Evolutionary conservation across 2,113 vertebrate genomes (phyloP).

Genomic region (Salvelinus fontinalis): DNA sequence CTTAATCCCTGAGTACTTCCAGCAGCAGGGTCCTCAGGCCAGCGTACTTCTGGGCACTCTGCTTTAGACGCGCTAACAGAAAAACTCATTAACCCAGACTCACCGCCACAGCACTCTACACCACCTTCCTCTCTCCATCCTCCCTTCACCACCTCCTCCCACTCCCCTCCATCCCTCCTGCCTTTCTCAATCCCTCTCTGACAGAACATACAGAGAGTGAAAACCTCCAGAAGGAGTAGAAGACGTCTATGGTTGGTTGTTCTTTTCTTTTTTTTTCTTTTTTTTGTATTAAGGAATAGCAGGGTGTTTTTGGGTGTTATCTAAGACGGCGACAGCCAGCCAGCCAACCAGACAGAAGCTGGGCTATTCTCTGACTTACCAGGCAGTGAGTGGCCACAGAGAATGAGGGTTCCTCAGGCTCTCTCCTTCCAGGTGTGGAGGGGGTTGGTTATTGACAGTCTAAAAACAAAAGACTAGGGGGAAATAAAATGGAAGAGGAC

Average conservation of each 20-base stretch:
- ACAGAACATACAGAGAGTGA: background rate
- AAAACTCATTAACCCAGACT: background rate
- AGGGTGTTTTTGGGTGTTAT: too few relatives aligned
- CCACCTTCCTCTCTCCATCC: background rate
- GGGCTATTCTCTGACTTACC: background rate
- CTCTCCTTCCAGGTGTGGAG: background rate
- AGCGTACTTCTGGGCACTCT: background rate
- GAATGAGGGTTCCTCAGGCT: background rate
- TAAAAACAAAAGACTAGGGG: background rate
- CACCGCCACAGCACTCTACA: background rate
- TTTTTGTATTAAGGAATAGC: background rate
- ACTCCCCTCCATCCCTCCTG: background rate
- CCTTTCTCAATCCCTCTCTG: background rate
- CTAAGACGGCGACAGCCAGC: too few relatives aligned
- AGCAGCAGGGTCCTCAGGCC: constrained; percentile 4
- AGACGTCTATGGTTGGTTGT: too few relatives aligned
- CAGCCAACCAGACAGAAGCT: too few relatives aligned
- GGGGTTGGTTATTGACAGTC: constrained; percentile 1
- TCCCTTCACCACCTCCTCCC: background rate
- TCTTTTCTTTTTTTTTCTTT: too few relatives aligned
- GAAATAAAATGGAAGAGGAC: background rate
- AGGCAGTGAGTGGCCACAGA: background rate
- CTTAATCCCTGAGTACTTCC: constrained; percentile 11
- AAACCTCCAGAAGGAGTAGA: constrained; percentile 26
- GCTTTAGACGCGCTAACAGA: background rate